Evolutionary conservation across 1,140 invertebrate genomes (phyloP), one percentile per base, ranked within the genome.

Genomic region (Sinella curviseta): DNA sequence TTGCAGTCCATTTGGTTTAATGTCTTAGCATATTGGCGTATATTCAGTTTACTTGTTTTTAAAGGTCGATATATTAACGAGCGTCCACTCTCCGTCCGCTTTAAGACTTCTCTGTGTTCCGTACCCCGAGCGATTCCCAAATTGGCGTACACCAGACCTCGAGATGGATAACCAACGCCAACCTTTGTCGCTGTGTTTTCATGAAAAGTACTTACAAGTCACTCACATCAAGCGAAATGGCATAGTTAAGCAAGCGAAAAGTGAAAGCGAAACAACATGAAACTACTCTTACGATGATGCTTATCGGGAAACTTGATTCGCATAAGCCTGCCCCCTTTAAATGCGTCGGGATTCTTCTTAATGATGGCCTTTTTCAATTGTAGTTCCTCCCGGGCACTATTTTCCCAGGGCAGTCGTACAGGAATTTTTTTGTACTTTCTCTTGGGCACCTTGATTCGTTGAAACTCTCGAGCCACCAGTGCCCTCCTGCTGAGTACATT

Each of bases 71-170:
- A 75, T 2, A 48, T 4, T 8, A 48, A 35, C 3, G 36, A 17
- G 3, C 2, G 8, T 8, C 74, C 74, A 48, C 20, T 39, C 8
- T 16, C 34, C 16, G 34, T 75, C 26, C 74, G 8, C 36, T 36
- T 36, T 26, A 75, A 54, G 4, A 75, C 74, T 48, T 75, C 39
- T 75, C 74, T 12, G 8, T 75, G 1, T 20, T 54, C 24, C 1
- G 17, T 26, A 26, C 74, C 74, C 4, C 74, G 34, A 24, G 35
- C 74, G 24, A 75, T 75, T 39, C 16, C 74, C 74, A 75, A 12
- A 30, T 75, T 75, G 17, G 74, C 74, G 74, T 75, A 75, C 24
- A 75, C 36, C 20, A 75, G 28, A 1, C 35, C 74, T 16, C 34
- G n/a, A 8, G 35, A 26, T 31, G 74, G 74, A 75, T 75, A 75